Conservation (phyloP, 2,113 vertebrate species). For the Todiramphus chloris region DNA sequence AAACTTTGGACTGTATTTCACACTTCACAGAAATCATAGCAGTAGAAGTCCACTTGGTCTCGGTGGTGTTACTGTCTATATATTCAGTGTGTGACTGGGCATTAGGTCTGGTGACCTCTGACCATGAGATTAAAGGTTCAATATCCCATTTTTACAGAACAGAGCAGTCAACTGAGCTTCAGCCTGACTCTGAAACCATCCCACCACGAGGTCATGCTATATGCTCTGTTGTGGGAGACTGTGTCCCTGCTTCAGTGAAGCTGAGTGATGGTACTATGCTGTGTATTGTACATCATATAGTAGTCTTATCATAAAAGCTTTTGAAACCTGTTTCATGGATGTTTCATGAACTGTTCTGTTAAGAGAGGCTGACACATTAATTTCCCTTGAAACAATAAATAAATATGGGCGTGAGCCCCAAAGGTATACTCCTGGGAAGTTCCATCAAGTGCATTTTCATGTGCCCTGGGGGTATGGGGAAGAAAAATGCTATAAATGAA, state of each 20-base stretch:
- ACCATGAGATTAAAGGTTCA: neutral
- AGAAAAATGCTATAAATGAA: neutral
- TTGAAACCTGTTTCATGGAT: neutral
- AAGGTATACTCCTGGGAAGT: neutral
- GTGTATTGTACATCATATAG: neutral
- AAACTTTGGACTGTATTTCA: neutral
- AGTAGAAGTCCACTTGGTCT: neutral
- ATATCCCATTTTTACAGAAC: neutral
- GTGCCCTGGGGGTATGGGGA: neutral
- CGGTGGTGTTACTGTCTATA: neutral
- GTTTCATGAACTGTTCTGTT: neutral
- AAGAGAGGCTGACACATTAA: neutral
- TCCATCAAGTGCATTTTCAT: neutral
- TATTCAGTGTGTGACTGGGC: neutral
- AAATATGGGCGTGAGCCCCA: neutral
- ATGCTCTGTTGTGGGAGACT: neutral
- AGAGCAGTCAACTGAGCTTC: neutral
- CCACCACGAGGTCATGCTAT: fast-evolving
- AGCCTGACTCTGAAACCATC: neutral
- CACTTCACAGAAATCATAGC: neutral
- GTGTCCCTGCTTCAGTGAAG: neutral
- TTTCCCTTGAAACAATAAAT: neutral
- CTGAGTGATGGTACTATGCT: neutral
- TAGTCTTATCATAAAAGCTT: neutral
- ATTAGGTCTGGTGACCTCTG: neutral